These are phyloP conservation scores for Callopanchax toddi DNA, from an alignment of 2,113 vertebrate species.

Conservation along the genomic window DNA sequence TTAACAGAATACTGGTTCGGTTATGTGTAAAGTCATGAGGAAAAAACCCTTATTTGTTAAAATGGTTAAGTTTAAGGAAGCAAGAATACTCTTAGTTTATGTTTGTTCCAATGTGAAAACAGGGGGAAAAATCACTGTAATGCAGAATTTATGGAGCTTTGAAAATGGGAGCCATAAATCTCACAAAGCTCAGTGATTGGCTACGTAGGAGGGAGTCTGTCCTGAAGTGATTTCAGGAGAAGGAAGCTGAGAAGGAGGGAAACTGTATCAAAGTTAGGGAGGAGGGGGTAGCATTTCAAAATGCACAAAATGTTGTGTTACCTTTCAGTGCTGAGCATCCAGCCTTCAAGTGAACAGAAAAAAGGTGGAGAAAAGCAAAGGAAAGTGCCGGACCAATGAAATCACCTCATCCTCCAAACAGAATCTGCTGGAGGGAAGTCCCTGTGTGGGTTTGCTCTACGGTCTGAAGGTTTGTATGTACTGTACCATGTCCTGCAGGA, in stretches of 20 bases:
- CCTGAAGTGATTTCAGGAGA: constrained; percentile 52
- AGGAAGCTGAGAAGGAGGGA: constrained; percentile 21
- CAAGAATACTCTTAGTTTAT: constrained; percentile 6
- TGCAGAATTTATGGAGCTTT: constrained; percentile 39
- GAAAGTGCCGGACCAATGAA: constrained; percentile 16
- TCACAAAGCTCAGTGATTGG: constrained; percentile 44
- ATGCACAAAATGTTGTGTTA: constrained; percentile 48
- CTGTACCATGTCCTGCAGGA: constrained; percentile 14
- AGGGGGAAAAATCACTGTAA: neutral
- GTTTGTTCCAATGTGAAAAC: constrained; percentile 1
- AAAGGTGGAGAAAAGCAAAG: neutral
- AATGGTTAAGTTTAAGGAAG: constrained; percentile 1
- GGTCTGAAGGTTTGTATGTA: constrained; percentile 1
- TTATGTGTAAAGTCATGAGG: constrained; percentile 1
- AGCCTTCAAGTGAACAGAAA: constrained; percentile 17
- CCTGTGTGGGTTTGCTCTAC: constrained; percentile 5
- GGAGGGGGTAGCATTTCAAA: constrained; percentile 51
- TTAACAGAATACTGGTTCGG: constrained; percentile 7
- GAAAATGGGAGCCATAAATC: constrained; percentile 54
- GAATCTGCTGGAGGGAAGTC: neutral
- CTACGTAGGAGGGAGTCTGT: constrained; percentile 30
- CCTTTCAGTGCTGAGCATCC: constrained; percentile 19
- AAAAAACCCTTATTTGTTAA: neutral
- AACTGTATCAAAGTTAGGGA: no score
- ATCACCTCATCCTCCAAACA: constrained; percentile 30